Percentiles rank a stretch among this genome's conserved stretches.
These are phyloP conservation scores for Platyrinchus mystaceus DNA, from an alignment of 2,797 vertebrate species.

Conservation along the genomic window DNA sequence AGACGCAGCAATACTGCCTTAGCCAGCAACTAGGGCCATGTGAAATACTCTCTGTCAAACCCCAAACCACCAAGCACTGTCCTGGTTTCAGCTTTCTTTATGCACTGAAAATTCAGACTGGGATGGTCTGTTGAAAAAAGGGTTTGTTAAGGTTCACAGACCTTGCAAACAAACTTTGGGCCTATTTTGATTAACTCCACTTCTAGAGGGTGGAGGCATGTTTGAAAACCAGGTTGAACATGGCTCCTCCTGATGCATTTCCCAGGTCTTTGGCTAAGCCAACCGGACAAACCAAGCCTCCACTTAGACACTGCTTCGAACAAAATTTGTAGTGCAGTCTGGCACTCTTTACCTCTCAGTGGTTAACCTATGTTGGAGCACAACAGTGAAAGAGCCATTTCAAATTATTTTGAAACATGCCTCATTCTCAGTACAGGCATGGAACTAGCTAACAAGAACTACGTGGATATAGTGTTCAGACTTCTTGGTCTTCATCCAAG, in stretches of 20 bases:
- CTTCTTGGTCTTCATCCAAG: conserved; percentile 45
- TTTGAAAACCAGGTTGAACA: conserved; percentile 9
- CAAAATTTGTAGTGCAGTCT: neutral
- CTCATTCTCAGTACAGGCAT: neutral
- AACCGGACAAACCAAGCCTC: neutral
- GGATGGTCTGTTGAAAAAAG: conserved; percentile 23
- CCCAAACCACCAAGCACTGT: conserved; percentile 49
- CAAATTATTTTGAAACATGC: neutral
- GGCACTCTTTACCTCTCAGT: neutral
- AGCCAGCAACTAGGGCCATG: conserved; percentile 35
- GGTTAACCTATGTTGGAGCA: neutral
- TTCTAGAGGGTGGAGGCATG: neutral
- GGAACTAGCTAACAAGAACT: conserved; percentile 24
- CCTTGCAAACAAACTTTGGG: conserved; percentile 20
- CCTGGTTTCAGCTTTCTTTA: conserved; percentile 55
- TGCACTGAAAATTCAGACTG: conserved; percentile 47
- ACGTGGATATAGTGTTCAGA: neutral
- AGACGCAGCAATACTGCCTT: neutral
- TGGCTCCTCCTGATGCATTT: neutral
- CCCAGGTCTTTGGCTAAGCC: neutral
- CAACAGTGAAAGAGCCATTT: neutral
- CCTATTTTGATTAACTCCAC: neutral
- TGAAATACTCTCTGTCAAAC: conserved; percentile 56
- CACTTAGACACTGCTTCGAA: neutral
- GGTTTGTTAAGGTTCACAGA: conserved; percentile 22